phyloP scores from a whole-genome alignment of 2,113 vertebrate species.

The Ceuthmochares aereus region DNA sequence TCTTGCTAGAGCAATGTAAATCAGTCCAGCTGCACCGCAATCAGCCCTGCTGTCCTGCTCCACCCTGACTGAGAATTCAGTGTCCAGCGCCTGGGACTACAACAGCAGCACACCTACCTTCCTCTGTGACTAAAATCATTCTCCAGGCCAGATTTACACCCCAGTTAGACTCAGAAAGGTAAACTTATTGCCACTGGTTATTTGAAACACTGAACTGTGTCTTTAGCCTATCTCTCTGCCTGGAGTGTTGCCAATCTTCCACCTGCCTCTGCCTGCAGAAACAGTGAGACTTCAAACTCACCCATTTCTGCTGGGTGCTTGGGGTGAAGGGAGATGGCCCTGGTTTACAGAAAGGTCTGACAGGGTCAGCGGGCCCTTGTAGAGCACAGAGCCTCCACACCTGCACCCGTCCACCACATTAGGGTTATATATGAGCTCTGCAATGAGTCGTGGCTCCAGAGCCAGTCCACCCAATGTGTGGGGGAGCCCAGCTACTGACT shows the following conservation, averaged over 20 bases:
- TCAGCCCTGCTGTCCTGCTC: neutral
- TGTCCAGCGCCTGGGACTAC: neutral
- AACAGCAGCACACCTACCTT: neutral
- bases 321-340: neutral
- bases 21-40: neutral
- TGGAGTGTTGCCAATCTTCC: neutral
- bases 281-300: neutral
- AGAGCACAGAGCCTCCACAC: neutral
- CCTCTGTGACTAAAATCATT: neutral
- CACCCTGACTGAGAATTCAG: neutral
- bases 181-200: conserved; percentile 30
- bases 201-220: neutral
- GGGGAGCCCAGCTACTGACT: neutral
- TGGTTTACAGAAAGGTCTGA: neutral
- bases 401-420: rapidly evolving
- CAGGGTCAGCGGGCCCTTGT: neutral
- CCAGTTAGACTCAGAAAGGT: neutral
- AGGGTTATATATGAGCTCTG: neutral
- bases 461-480: rapidly evolving
- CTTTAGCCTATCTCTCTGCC: neutral
- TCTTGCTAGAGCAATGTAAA: neutral
- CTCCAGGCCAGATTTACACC: neutral
- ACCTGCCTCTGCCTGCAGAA: neutral
- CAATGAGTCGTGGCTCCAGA: neutral
- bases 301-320: neutral